Percentiles rank a stretch among this genome's conserved stretches.
Evolutionary conservation across 2,797 vertebrate genomes (phyloP).

Genomic region (Liasis olivaceus): DNA sequence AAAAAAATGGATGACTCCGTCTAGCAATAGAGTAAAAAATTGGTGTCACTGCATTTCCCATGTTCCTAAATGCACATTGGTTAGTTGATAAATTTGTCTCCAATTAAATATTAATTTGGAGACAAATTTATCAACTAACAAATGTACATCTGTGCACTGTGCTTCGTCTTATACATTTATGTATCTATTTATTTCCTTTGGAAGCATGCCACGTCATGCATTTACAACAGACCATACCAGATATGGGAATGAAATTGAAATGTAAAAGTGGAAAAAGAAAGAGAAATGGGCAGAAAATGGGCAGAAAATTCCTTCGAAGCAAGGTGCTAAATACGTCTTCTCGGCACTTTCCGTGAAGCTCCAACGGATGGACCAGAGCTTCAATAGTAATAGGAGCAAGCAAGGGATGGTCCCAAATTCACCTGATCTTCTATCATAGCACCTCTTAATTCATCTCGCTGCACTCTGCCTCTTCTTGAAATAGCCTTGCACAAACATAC

Average conservation of each 20-base stretch:
- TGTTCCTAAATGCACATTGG: no score
- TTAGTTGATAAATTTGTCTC: no score
- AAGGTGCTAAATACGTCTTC: not conserved
- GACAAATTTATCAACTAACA: no score
- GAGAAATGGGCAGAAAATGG: not conserved
- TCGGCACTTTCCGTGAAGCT: not conserved
- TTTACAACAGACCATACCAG: not conserved
- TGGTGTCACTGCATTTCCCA: no score
- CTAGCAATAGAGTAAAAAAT: no score
- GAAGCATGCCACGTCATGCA: not conserved
- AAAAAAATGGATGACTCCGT: not conserved
- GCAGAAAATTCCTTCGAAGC: not conserved
- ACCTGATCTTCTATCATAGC: not conserved
- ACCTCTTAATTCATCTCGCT: not conserved
- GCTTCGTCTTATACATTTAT: no score
- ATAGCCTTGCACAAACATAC: not conserved
- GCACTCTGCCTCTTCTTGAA: not conserved
- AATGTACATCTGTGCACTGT: no score
- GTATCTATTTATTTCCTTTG: not conserved
- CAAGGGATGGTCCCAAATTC: not conserved
- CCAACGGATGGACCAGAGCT: no score
- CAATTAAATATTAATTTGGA: no score
- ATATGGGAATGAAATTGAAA: not conserved
- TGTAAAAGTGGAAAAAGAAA: not conserved
- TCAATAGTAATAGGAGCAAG: not conserved